A percentile compares a stretch with the other conserved stretches of the same genome.
Conservation (phyloP, 2,888 invertebrate genomes). For the Anthrax anthrax region DNA sequence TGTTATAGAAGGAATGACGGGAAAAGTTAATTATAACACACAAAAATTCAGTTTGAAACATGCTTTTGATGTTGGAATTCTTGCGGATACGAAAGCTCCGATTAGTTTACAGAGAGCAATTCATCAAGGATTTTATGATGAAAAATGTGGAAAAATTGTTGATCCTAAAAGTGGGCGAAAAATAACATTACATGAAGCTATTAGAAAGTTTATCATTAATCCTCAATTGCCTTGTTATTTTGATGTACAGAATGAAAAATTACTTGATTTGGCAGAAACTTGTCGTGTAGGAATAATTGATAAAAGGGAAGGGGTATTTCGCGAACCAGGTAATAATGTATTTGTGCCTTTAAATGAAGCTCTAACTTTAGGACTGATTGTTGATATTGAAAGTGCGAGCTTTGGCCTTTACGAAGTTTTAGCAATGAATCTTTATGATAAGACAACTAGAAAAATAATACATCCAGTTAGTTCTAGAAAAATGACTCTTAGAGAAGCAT, state of each 20-base stretch:
- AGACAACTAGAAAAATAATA: slow-evolving; percentile 47
- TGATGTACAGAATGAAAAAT: slow-evolving; percentile 56
- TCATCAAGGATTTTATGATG: slow-evolving; percentile 74
- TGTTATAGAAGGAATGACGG: slow-evolving; percentile 55
- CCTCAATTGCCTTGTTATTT: slow-evolving; percentile 69
- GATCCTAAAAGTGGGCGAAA: slow-evolving; percentile 66
- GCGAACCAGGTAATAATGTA: slow-evolving; percentile 51
- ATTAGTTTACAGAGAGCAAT: slow-evolving; percentile 72
- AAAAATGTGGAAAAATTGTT: slow-evolving; percentile 62
- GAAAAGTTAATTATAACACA: slow-evolving; percentile 46
- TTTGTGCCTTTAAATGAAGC: slow-evolving; percentile 58
- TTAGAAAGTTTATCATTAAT: slow-evolving; percentile 65
- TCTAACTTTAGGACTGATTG: slow-evolving; percentile 59
- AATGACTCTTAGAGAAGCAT: slow-evolving; percentile 57
- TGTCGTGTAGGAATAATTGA: slow-evolving; percentile 70
- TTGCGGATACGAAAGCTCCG: slow-evolving; percentile 67
- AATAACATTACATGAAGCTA: slow-evolving; percentile 71
- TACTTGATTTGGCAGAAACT: slow-evolving; percentile 62
- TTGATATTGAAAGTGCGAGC: slow-evolving; percentile 73
- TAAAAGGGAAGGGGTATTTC: slow-evolving; percentile 61
- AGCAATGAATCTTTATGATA: slow-evolving; percentile 64
- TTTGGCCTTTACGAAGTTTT: slow-evolving; percentile 69
- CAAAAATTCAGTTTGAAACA: slow-evolving; percentile 56
- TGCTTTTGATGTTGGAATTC: slow-evolving; percentile 64
- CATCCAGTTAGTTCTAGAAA: slow-evolving; percentile 66